phyloP scores from a whole-genome alignment of 2,113 vertebrate genomes.

The Sceloporus undulatus region DNA sequence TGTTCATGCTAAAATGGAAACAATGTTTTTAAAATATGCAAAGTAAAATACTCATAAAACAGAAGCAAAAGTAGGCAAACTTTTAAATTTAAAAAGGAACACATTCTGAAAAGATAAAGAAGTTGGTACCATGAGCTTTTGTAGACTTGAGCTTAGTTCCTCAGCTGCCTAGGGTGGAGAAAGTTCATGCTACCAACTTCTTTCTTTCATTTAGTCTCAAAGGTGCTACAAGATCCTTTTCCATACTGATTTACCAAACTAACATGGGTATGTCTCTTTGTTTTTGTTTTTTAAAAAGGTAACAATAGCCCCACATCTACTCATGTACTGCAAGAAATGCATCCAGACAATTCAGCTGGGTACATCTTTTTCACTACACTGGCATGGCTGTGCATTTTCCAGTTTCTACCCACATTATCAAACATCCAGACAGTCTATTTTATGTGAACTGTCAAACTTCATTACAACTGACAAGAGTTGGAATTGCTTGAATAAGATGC shows the following conservation, averaged over 20 bases:
- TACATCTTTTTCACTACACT: not conserved
- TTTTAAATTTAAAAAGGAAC: not conserved
- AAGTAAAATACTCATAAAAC: not conserved
- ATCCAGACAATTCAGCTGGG: not conserved
- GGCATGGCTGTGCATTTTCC: not conserved
- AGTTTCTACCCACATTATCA: not conserved
- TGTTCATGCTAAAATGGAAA: slow-evolving; percentile 72
- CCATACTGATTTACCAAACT: too few relatives aligned
- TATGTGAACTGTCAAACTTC: not conserved
- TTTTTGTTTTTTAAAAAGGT: too few relatives aligned
- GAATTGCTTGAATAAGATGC: not conserved
- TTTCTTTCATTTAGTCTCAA: too few relatives aligned
- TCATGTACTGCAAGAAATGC: not conserved
- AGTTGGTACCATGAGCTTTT: too few relatives aligned
- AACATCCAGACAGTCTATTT: not conserved
- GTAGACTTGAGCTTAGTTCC: too few relatives aligned
- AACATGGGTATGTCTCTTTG: too few relatives aligned
- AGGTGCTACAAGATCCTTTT: too few relatives aligned
- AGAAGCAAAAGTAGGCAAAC: not conserved
- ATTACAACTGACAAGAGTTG: slow-evolving; percentile 2
- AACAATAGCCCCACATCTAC: too few relatives aligned
- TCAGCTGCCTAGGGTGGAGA: too few relatives aligned
- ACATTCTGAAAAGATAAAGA: too few relatives aligned
- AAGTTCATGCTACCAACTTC: too few relatives aligned
- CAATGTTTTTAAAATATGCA: slow-evolving; percentile 11